These are phyloP conservation scores for Zapus hudsonius DNA, from an alignment of 2,113 vertebrate genomes.

Conservation along the genomic window DNA sequence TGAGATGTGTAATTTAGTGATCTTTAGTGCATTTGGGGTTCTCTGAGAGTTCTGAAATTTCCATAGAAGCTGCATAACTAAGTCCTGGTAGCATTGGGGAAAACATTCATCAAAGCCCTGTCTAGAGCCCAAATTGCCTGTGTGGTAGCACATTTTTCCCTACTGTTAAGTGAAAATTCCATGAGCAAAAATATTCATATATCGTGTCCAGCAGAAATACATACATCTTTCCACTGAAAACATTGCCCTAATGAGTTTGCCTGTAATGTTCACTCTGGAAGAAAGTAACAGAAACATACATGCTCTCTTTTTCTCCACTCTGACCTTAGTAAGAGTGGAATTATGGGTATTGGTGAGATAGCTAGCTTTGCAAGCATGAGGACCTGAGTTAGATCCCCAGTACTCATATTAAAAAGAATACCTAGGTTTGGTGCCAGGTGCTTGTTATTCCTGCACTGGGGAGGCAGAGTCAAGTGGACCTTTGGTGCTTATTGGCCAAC, in stretches of 20 bases:
- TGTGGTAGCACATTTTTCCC: slow-evolving; percentile 72
- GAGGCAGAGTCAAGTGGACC: no score
- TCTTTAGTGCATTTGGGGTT: not conserved
- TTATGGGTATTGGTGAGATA: not conserved
- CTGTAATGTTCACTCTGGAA: slow-evolving; percentile 63
- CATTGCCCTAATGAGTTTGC: slow-evolving; percentile 65
- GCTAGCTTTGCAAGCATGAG: no score
- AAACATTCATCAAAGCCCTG: slow-evolving; percentile 79
- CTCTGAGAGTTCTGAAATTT: slow-evolving; percentile 63
- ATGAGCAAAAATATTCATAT: slow-evolving; percentile 82
- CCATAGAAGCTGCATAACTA: slow-evolving; percentile 56
- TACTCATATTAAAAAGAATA: no score
- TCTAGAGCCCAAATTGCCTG: slow-evolving; percentile 73
- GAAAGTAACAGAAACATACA: slow-evolving; percentile 54
- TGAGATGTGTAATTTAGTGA: not conserved
- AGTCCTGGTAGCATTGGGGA: slow-evolving; percentile 69
- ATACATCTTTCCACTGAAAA: slow-evolving; percentile 80
- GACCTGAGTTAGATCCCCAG: no score
- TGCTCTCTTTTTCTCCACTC: fast-evolving
- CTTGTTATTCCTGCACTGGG: no score
- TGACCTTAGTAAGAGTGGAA: not conserved
- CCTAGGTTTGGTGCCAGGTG: no score
- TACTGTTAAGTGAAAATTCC: slow-evolving; percentile 84
- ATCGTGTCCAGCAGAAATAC: slow-evolving; percentile 81
- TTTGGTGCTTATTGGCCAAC: no score